Percentiles rank a stretch among this genome's conserved stretches.
Evolutionary conservation across 2,888 invertebrate genomes (phyloP).

Genomic region (Oscheius sp.): DNA sequence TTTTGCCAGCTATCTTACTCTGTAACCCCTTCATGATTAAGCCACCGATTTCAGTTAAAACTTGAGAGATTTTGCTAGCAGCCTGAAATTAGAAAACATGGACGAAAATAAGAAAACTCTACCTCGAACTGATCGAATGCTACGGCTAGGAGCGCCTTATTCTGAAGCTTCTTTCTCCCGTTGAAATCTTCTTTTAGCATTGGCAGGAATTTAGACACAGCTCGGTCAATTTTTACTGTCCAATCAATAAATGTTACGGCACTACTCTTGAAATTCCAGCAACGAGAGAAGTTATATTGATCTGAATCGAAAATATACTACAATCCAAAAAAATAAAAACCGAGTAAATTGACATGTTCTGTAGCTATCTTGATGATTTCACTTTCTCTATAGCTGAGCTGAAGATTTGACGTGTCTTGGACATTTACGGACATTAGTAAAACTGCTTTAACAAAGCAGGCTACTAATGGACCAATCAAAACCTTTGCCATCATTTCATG

Average conservation of each 20-base stretch:
- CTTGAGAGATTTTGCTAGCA: constrained; percentile 1
- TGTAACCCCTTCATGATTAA: neutral
- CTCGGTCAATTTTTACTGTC: neutral
- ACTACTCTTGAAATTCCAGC: neutral
- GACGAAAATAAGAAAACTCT: neutral
- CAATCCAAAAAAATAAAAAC: neutral
- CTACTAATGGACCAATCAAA: neutral
- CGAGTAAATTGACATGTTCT: constrained; percentile 3
- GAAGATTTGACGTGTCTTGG: neutral
- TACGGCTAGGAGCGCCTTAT: neutral
- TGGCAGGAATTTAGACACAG: neutral
- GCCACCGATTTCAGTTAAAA: neutral
- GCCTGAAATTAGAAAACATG: neutral
- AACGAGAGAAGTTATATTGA: constrained; percentile 8
- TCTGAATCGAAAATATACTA: neutral
- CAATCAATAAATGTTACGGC: neutral
- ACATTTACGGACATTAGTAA: neutral
- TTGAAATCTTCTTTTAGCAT: constrained; percentile 3
- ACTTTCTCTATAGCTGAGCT: neutral
- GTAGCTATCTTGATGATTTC: neutral
- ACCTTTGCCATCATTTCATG: neutral
- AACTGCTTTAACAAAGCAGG: neutral
- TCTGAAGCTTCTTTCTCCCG: neutral
- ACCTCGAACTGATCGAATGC: constrained; percentile 3
- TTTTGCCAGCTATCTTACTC: neutral